Evolutionary conservation across 2,888 invertebrate species (phyloP), one percentile per base, ranked within the genome.

Genomic region (Cheiracanthium punctorium): DNA sequence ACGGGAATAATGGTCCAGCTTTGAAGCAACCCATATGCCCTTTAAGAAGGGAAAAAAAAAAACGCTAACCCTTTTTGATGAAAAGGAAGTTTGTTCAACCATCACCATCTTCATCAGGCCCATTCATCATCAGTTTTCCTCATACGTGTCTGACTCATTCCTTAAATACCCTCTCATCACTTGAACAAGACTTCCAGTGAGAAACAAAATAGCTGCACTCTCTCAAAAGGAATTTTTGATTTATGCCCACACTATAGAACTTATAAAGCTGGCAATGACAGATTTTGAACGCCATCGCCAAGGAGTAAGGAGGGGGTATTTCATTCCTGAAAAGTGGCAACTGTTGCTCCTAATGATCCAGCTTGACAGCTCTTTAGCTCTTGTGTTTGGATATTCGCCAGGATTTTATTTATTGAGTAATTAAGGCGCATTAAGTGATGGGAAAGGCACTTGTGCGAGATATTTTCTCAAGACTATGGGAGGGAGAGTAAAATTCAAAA

Each of bases 361-460:
- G 10, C 24, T 2, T 70, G 70, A 70, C 37, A 70, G 70, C 33
- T 37, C 14, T 37, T 70, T 70, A 70, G 70, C 41, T 5, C 20
- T 20, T 20, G 10, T 37, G 24, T 70, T 70, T 70, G 70, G 70
- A 41, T 14, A 37, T 20, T 24, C 41, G 37, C 70, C 70, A 70
- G 24, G 24, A 4, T 58, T 24, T 58, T 24, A 58, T 24, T 24
- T 24, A 24, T 24, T 24, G 58, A 17, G 24, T 24, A 20, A 58
- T 58, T 58, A 58, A 58, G 24, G n/a, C n/a, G n/a, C n/a, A n/a
- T n/a, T n/a, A n/a, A n/a, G n/a, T n/a, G n/a, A n/a, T n/a, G n/a
- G n/a, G n/a, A n/a, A n/a, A n/a, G n/a, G n/a, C n/a, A n/a, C n/a
- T n/a, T n/a, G n/a, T n/a, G n/a, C n/a, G n/a, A n/a, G n/a, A n/a